Conservation (phyloP, 2,797 vertebrate genomes). For the Rhadinocentrus ornatus region DNA sequence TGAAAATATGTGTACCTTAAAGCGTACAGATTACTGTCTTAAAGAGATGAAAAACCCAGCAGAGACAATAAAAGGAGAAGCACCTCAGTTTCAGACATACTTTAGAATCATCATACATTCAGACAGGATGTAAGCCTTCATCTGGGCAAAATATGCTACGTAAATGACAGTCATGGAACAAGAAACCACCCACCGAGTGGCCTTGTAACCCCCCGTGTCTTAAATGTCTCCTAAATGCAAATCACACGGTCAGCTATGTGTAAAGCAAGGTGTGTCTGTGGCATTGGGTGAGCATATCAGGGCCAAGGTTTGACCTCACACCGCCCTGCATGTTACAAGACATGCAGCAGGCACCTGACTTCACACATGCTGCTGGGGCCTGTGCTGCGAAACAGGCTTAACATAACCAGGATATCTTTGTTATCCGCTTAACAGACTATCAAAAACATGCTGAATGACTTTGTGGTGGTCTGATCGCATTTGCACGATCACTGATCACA, state of each 20-base stretch:
- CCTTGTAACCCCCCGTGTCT: slow-evolving; percentile 41
- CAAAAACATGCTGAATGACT: neutral
- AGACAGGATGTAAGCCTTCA: neutral
- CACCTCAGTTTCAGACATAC: neutral
- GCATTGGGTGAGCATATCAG: slow-evolving; percentile 5
- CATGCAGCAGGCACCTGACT: slow-evolving; percentile 45
- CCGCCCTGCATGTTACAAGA: slow-evolving; percentile 45
- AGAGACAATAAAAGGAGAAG: neutral
- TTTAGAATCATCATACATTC: neutral
- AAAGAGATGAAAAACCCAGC: neutral
- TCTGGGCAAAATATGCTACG: slow-evolving; percentile 6
- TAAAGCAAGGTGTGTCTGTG: neutral
- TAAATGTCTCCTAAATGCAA: slow-evolving; percentile 60
- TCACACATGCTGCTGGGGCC: slow-evolving; percentile 10
- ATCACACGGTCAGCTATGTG: slow-evolving; percentile 34
- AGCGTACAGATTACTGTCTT: neutral
- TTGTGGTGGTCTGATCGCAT: too few relatives aligned
- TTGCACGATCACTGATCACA: too few relatives aligned
- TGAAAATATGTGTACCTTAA: slow-evolving; percentile 4
- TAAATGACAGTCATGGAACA: slow-evolving; percentile 1
- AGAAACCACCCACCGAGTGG: slow-evolving; percentile 53
- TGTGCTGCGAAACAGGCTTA: neutral
- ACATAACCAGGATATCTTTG: neutral
- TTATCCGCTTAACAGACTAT: neutral
- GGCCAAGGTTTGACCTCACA: slow-evolving; percentile 45